Percentiles rank a stretch among this genome's conserved stretches.
These are phyloP conservation scores for Pterois miles DNA, from an alignment of 2,797 vertebrate species.

Conservation along the genomic window DNA sequence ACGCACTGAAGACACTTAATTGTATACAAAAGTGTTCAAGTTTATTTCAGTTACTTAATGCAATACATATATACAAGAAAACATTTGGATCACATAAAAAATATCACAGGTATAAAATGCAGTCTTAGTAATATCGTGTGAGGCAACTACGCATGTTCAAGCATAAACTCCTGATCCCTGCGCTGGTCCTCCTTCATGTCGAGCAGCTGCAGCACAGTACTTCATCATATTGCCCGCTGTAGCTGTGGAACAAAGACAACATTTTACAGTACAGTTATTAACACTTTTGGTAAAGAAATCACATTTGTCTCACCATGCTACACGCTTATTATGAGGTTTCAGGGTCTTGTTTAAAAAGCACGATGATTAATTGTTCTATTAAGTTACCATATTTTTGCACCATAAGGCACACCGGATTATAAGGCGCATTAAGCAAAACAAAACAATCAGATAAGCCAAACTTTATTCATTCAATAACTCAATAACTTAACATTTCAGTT, in stretches of 20 bases:
- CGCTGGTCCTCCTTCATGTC: conserved; percentile 54
- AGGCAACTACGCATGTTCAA: conserved; percentile 35
- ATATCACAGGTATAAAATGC: conserved; percentile 61
- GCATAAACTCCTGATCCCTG: not conserved
- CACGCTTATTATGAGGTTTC: not conserved
- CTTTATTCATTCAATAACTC: too few species aligned
- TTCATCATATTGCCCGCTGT: conserved; percentile 83
- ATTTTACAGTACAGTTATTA: not conserved
- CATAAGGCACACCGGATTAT: too few species aligned
- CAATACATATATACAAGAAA: conserved; percentile 68
- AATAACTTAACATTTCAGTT: too few species aligned
- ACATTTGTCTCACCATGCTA: too few species aligned
- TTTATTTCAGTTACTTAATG: conserved; percentile 79
- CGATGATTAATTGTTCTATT: too few species aligned
- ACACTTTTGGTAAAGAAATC: not conserved
- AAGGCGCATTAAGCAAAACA: too few species aligned
- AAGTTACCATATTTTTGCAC: too few species aligned
- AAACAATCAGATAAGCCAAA: too few species aligned
- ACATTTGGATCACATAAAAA: conserved; percentile 43
- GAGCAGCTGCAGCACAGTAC: conserved; percentile 82
- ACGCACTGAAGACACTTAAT: not conserved
- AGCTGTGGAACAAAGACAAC: conserved; percentile 69
- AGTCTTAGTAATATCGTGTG: conserved; percentile 49
- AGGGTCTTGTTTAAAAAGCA: not conserved
- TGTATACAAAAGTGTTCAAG: conserved; percentile 57